Evolutionary conservation across 92 coral and sea anemone species (phyloP).

Genomic region (Porites rus): DNA sequence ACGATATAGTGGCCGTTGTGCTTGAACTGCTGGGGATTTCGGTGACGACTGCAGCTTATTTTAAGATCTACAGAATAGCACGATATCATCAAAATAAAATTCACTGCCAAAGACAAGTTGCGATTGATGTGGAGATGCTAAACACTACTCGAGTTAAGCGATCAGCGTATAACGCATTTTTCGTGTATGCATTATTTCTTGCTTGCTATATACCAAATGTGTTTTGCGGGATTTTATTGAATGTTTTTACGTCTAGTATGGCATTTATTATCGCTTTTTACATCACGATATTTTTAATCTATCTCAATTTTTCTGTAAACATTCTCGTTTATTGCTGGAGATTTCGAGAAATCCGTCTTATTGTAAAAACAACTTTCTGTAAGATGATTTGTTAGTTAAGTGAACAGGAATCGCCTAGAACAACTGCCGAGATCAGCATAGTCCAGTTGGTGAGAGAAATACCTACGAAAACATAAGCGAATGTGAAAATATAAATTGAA

Average conservation of each 20-base stretch:
- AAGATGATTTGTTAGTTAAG: neutral
- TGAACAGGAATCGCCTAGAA: neutral
- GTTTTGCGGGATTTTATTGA: slow-evolving; percentile 31
- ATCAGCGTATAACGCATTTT: slow-evolving; percentile 43
- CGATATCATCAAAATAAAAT: slow-evolving; percentile 43
- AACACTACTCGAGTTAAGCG: slow-evolving; percentile 12
- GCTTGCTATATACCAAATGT: slow-evolving; percentile 40
- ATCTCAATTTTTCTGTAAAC: slow-evolving; percentile 41
- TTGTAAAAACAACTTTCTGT: slow-evolving; percentile 2
- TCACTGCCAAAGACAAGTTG: slow-evolving; percentile 33
- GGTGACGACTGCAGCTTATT: slow-evolving; percentile 29
- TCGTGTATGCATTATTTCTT: slow-evolving; percentile 30
- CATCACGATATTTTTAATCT: slow-evolving; percentile 28
- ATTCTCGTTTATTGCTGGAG: slow-evolving; percentile 54
- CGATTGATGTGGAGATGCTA: slow-evolving; percentile 1
- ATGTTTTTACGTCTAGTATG: neutral
- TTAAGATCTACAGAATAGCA: slow-evolving; percentile 36
- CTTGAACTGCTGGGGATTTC: neutral
- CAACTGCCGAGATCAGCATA: no score
- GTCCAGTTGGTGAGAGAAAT: no score
- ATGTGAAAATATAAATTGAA: no score
- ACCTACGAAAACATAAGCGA: no score
- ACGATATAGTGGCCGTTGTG: slow-evolving; percentile 30
- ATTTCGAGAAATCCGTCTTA: slow-evolving; percentile 43
- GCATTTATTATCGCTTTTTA: slow-evolving; percentile 20